phyloP scores from a whole-genome alignment of 2,888 invertebrate genomes.

The Limnephilus marmoratus region DNA sequence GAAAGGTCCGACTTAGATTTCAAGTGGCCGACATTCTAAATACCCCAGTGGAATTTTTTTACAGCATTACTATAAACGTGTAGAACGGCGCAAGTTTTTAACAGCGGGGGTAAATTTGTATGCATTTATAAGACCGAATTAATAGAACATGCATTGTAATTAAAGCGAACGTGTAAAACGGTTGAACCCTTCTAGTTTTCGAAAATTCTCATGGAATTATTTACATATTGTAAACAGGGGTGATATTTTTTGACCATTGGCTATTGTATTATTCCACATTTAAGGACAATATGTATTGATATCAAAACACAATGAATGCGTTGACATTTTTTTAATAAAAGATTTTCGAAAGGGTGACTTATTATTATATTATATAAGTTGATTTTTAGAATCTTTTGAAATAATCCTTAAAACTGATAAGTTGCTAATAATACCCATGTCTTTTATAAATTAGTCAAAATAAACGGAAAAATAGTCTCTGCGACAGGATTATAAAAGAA shows the following conservation, averaged over 20 bases:
- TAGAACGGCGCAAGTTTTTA: constrained; percentile 15
- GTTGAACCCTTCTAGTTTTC: constrained; percentile 36
- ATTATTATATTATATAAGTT: background rate
- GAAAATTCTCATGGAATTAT: constrained; percentile 42
- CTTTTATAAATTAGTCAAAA: background rate
- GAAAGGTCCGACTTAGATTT: background rate
- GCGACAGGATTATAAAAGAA: background rate
- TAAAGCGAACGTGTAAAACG: constrained; percentile 40
- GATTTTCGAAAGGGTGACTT: background rate
- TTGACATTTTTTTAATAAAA: background rate
- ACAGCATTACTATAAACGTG: background rate
- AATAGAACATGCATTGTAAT: constrained; percentile 39
- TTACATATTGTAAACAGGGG: constrained; percentile 43
- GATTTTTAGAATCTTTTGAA: background rate
- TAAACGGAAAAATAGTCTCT: background rate
- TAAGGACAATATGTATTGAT: constrained; percentile 43
- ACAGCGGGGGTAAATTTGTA: constrained; percentile 36
- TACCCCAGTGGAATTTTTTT: background rate
- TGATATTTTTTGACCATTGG: constrained; percentile 55
- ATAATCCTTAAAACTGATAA: background rate
- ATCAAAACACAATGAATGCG: constrained; percentile 38
- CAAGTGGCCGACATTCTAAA: background rate
- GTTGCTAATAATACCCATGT: background rate
- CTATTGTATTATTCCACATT: constrained; percentile 44
- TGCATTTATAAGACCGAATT: constrained; percentile 42